These are phyloP conservation scores for Pelecanus crispus DNA, from an alignment of 2,113 vertebrate species.

Conservation along the genomic window DNA sequence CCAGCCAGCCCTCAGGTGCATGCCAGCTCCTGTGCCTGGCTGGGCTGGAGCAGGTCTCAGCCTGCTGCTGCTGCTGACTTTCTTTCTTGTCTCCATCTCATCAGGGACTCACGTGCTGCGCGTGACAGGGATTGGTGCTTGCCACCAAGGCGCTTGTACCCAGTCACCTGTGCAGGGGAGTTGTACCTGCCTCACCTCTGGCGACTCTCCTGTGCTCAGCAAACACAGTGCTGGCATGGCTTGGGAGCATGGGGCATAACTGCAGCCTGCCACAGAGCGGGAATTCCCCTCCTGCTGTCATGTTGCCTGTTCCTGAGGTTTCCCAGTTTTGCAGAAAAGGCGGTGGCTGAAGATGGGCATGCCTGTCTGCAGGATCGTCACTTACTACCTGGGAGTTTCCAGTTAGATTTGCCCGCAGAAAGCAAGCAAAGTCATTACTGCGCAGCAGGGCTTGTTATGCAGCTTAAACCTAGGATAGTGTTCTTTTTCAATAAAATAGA, in stretches of 20 bases:
- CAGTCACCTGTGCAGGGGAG: not conserved
- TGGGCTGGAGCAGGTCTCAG: not conserved
- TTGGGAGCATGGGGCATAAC: not conserved
- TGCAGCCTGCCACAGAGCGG: not conserved
- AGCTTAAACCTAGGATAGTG: not conserved
- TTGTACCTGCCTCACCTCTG: not conserved
- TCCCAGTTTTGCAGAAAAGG: not conserved
- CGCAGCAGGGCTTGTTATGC: not conserved
- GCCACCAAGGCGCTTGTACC: accelerated
- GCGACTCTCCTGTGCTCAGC: not conserved
- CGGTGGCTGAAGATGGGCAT: not conserved
- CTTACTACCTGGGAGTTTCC: not conserved
- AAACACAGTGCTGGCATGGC: not conserved
- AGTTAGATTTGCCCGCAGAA: not conserved
- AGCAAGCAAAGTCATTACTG: not conserved
- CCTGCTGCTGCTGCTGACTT: not conserved
- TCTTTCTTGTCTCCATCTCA: not conserved
- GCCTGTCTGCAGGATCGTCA: not conserved
- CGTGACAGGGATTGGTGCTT: not conserved
- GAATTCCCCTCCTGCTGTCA: not conserved
- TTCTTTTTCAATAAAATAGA: not conserved
- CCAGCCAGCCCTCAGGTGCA: not conserved
- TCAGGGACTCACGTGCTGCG: not conserved
- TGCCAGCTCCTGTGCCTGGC: accelerated
- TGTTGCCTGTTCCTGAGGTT: not conserved